These are phyloP conservation scores for Aphaenogaster floridana DNA, from an alignment of 1,140 invertebrate genomes.

Conservation along the genomic window DNA sequence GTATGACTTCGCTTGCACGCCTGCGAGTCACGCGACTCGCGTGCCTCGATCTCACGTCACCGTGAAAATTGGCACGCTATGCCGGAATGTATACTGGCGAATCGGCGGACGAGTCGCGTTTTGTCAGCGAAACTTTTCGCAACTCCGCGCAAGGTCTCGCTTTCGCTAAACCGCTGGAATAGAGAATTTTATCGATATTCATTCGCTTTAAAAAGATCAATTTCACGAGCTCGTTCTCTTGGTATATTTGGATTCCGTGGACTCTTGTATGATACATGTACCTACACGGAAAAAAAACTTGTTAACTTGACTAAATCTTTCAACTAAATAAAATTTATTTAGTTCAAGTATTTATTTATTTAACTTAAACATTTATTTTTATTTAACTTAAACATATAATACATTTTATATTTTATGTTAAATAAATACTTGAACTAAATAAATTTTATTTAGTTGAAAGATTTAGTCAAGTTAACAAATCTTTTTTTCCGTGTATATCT, in stretches of 20 bases:
- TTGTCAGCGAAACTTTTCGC: conserved; percentile 63
- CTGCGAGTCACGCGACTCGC: conserved; percentile 58
- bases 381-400: no score
- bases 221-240: not conserved
- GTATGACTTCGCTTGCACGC: conserved; percentile 36
- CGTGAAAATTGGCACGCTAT: conserved; percentile 55
- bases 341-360: no score
- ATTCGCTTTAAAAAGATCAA: not conserved
- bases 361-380: no score
- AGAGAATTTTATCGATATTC: not conserved
- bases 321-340: no score
- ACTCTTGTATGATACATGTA: not conserved
- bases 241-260: not conserved
- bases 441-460: no score
- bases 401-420: no score
- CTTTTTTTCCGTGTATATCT: no score
- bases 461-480: no score
- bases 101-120: conserved; percentile 51
- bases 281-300: no score
- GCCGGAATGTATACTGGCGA: conserved; percentile 32
- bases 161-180: not conserved
- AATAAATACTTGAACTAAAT: no score
- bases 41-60: conserved; percentile 41
- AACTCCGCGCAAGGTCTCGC: conserved; percentile 3
- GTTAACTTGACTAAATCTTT: no score